Evolutionary conservation across 1,140 invertebrate genomes (phyloP).

Genomic region (Lepidostoma basale): DNA sequence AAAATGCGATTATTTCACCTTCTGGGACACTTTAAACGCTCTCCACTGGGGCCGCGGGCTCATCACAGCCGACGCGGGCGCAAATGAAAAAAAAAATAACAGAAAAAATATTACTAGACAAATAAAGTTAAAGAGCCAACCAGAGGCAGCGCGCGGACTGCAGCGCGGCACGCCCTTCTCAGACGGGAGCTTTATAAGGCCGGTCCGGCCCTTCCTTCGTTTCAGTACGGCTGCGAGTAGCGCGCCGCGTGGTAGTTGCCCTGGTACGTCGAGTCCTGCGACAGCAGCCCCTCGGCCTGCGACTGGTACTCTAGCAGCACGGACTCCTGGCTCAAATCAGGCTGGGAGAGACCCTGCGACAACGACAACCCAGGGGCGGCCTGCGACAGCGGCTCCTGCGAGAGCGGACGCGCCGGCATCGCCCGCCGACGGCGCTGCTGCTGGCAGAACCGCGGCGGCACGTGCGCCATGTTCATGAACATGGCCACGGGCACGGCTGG

Average conservation of each 20-base stretch:
- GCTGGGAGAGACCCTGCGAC: slow-evolving; percentile 79
- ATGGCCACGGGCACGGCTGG: slow-evolving; percentile 92
- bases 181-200: slow-evolving; percentile 34
- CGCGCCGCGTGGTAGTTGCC: slow-evolving; percentile 69
- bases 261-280: slow-evolving; percentile 94
- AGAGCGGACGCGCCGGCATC: slow-evolving; percentile 49
- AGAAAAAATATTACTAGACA: slow-evolving; percentile 20
- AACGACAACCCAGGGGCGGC: slow-evolving; percentile 69
- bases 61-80: too few species aligned
- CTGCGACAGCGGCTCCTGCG: slow-evolving; percentile 68
- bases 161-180: background rate
- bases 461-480: slow-evolving; percentile 92
- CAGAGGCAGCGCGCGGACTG: background rate
- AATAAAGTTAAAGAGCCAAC: slow-evolving; percentile 17
- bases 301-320: slow-evolving; percentile 89
- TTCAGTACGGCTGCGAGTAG: slow-evolving; percentile 67
- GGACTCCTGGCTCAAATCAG: slow-evolving; percentile 86
- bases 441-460: slow-evolving; percentile 86
- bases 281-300: slow-evolving; percentile 91
- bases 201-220: slow-evolving; percentile 39
- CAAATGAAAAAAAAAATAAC: slow-evolving; percentile 9
- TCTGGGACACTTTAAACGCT: too few species aligned
- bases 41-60: too few species aligned
- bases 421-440: slow-evolving; percentile 71
- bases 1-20: too few species aligned